These are phyloP conservation scores for Diaphora mendica DNA, from an alignment of 2,888 invertebrate genomes.

Conservation along the genomic window DNA sequence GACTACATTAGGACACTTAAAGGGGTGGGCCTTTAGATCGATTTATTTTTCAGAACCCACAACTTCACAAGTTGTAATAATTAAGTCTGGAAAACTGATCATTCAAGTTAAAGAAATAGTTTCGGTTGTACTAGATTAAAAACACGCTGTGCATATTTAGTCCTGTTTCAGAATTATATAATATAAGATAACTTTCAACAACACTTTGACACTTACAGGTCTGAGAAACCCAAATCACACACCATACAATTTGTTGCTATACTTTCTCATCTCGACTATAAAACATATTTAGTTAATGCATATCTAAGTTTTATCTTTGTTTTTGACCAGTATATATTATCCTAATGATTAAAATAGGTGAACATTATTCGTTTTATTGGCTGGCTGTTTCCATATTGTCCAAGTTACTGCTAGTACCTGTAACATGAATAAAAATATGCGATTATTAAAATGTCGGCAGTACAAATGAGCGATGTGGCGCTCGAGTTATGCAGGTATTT, in stretches of 20 bases:
- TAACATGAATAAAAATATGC: conserved; percentile 75
- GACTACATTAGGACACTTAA: neutral
- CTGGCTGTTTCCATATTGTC: conserved; percentile 3
- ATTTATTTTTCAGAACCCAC: neutral
- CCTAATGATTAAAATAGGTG: neutral
- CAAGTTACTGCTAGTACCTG: conserved; percentile 39
- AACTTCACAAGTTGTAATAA: neutral
- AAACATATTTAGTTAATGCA: neutral
- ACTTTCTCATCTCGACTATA: neutral
- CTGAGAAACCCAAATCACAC: neutral
- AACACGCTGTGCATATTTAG: neutral
- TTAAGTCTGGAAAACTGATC: neutral
- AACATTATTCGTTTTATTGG: neutral
- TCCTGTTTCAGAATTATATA: neutral
- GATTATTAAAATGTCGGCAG: conserved; percentile 82
- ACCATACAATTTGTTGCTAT: too few species aligned
- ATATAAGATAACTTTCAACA: neutral
- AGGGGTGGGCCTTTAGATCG: neutral
- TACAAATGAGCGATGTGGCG: conserved; percentile 76
- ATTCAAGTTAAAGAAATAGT: neutral
- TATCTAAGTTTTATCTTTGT: neutral
- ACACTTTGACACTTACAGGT: neutral
- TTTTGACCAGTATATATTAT: neutral
- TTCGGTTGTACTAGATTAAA: neutral
- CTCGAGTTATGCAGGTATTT: conserved; percentile 75